phyloP scores from a whole-genome alignment of 2,113 vertebrate species.

The Chaenogobius annularis region DNA sequence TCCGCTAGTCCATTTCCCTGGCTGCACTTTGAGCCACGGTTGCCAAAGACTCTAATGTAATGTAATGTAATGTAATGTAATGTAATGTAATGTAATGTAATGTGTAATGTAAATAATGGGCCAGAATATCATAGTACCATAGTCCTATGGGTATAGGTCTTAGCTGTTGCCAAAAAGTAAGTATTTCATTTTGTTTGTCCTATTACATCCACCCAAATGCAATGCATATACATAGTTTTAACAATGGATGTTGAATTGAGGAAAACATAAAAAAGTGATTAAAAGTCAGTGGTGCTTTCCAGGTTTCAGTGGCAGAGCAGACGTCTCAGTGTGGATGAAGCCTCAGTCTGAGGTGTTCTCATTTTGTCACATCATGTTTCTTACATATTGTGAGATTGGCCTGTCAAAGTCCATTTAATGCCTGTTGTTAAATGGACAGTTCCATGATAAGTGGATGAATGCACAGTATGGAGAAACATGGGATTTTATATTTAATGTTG shows the following conservation, averaged over 20 bases:
- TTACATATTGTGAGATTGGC: conserved; percentile 48
- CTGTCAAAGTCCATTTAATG: conserved; percentile 12
- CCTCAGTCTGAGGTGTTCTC: neutral
- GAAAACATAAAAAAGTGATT: neutral
- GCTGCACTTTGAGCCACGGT: neutral
- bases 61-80: neutral
- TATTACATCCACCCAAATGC: neutral
- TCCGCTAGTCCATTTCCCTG: neutral
- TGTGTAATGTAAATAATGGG: no score
- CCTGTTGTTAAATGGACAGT: no score
- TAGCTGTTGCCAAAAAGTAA: no score
- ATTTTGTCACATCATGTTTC: conserved; percentile 33
- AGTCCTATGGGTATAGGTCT: no score
- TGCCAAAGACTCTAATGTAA: neutral
- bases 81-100: no score
- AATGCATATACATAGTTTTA: no score
- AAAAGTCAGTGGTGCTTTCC: neutral
- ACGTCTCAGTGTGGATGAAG: neutral
- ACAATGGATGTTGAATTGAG: neutral
- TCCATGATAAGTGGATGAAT: no score
- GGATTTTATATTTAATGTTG: neutral
- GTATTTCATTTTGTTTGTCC: no score
- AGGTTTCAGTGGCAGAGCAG: no score
- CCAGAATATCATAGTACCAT: no score
- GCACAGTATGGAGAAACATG: neutral